Evolutionary conservation across 2,797 vertebrate genomes (phyloP), one percentile per base, ranked within the genome.

Genomic region (Cygnus olor): DNA sequence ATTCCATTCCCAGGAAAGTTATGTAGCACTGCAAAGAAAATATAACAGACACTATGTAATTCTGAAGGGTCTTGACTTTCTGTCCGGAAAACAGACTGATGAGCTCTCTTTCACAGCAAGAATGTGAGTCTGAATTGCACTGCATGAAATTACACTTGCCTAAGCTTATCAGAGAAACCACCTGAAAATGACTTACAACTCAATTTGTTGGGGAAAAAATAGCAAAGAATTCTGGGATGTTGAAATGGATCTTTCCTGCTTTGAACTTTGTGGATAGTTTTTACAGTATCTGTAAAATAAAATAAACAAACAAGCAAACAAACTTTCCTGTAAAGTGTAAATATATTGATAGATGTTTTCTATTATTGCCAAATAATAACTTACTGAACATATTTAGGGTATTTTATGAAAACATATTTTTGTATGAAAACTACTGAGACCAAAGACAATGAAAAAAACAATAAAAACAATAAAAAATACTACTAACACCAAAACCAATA

Each of bases 121-220:
- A 90, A 91, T 77, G 40, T 64, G 84, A 93, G 87, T 57, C 80
- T 94, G 93, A 88, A 94, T 68, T 91, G 70, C 88, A 82, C 70
- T 82, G 89, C 85, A 86, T 85, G 89, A 95, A 94, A 95, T 93
- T 94, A 77, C 68, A 84, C 89, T 84, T 88, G 85, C 89, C 87
- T 95, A 85, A 94, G 80, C 88, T 95, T 95, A 94, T 94, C 12
- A 0, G 83, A 64, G 80, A 91, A 96, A 90, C 74, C 77, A 90
- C 80, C 89, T 80, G 85, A 96, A 96, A 90, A 96, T 94, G 56
- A 94, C 83, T 94, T 94, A 96, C 64, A 94, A 70, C 71, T 95
- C 93, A 94, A 88, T 95, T 95, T 93, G 28, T 58, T 57, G 61
- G 40, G 57, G 64, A 93, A 86, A 87, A 94, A 91, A 71, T 49